A percentile compares a stretch with the other conserved stretches of the same genome.
phyloP scores from a whole-genome alignment of 2,797 vertebrate species.

The Phalanger gymnotis region DNA sequence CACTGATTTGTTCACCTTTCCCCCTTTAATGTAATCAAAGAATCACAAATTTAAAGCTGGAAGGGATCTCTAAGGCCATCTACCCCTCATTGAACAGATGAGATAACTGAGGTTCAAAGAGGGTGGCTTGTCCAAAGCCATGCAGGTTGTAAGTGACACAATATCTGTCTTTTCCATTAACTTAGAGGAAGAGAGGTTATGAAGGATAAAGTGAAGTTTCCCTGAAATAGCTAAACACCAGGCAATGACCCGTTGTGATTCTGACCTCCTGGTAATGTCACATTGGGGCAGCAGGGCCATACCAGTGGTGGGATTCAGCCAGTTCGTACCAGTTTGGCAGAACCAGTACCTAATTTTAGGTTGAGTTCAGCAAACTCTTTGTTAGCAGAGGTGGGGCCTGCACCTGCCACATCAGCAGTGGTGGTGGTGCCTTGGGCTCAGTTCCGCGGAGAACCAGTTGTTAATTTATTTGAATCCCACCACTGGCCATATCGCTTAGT shows the following conservation, averaged over 20 bases:
- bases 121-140: not conserved
- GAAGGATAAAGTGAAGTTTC: not conserved
- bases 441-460: too few relatives aligned
- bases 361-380: too few relatives aligned
- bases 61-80: not conserved
- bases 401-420: too few relatives aligned
- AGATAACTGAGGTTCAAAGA: not conserved
- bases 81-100: not conserved
- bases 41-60: not conserved
- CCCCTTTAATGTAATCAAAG: not conserved
- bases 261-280: not conserved
- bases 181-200: slow-evolving; percentile 16
- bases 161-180: not conserved
- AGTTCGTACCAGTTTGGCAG: too few relatives aligned
- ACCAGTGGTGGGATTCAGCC: too few relatives aligned
- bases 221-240: slow-evolving; percentile 6
- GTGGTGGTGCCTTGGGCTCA: too few relatives aligned
- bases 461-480: too few relatives aligned
- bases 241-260: not conserved
- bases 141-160: not conserved
- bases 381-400: too few relatives aligned
- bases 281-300: not conserved
- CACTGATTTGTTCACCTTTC: not conserved
- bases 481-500: not conserved
- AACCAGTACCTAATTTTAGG: too few relatives aligned